Evolutionary conservation across 2,888 invertebrate genomes (phyloP).

Genomic region (Sinopyrophorus schimmeli): DNA sequence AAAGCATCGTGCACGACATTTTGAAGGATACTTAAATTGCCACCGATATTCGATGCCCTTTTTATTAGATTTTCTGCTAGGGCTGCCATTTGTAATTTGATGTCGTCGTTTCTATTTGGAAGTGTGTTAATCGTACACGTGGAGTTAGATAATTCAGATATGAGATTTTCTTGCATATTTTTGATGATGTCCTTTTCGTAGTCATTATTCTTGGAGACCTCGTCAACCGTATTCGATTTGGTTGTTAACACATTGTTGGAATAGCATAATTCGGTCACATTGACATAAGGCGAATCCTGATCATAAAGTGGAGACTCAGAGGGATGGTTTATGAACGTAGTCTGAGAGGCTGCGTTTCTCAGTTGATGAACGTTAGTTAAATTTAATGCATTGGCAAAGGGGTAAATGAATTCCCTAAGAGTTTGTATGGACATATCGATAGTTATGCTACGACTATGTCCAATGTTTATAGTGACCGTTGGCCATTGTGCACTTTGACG

Average conservation of each 20-base stretch:
- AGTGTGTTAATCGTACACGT: no score
- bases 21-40: conserved; percentile 25
- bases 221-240: conserved; percentile 1
- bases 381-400: conserved; percentile 49
- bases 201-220: conserved; percentile 20
- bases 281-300: not conserved
- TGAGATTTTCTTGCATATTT: conserved; percentile 34
- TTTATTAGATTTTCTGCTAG: conserved; percentile 30
- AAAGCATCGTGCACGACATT: conserved; percentile 26
- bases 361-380: conserved; percentile 34
- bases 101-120: not conserved
- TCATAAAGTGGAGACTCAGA: not conserved
- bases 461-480: conserved; percentile 45
- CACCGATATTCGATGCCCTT: conserved; percentile 18
- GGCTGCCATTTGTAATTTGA: conserved; percentile 14
- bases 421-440: conserved; percentile 47
- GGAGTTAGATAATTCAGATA: conserved; percentile 22
- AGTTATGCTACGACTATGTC: conserved; percentile 43
- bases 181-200: conserved; percentile 35
- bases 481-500: conserved; percentile 16
- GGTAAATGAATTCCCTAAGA: conserved; percentile 48
- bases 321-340: conserved; percentile 41
- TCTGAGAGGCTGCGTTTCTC: conserved; percentile 43
- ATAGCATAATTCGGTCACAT: conserved; percentile 7
- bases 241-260: conserved; percentile 1